Percentiles rank a stretch among this genome's conserved stretches.
These are phyloP conservation scores for Carcharodon carcharias DNA, from an alignment of 2,797 vertebrate species.

Conservation along the genomic window DNA sequence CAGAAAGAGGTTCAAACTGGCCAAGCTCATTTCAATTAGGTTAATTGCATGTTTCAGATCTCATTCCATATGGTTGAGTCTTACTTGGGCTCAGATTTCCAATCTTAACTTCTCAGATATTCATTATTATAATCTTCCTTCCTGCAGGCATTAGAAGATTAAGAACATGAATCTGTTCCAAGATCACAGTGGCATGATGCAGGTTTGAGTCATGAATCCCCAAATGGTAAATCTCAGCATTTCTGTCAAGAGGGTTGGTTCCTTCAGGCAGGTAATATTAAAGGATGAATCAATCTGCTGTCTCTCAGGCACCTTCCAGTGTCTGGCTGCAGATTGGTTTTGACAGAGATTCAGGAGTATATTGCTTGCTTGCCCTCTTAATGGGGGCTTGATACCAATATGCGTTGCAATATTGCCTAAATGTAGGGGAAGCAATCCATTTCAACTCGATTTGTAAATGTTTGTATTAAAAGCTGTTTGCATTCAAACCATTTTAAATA, in stretches of 20 bases:
- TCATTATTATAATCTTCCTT: constrained; percentile 31
- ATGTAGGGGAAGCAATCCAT: neutral
- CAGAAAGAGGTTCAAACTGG: neutral
- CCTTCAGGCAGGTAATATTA: constrained; percentile 19
- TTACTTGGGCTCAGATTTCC: constrained; percentile 7
- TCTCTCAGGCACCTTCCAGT: constrained; percentile 18
- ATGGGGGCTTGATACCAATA: neutral
- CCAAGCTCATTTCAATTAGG: neutral
- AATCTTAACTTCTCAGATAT: constrained; percentile 19
- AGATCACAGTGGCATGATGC: neutral
- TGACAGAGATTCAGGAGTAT: neutral
- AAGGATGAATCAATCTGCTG: constrained; percentile 24
- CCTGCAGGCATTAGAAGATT: constrained; percentile 21
- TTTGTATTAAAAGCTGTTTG: neutral
- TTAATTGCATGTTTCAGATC: neutral
- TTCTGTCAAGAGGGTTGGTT: constrained; percentile 8
- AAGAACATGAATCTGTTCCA: constrained; percentile 21
- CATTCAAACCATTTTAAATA: neutral
- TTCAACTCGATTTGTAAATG: neutral
- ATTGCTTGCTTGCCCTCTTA: neutral
- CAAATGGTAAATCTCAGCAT: constrained; percentile 16
- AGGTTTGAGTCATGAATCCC: constrained; percentile 6
- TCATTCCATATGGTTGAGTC: constrained; percentile 14
- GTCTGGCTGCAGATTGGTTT: constrained; percentile 9
- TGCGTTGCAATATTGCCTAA: neutral